Percentiles rank a stretch among this genome's conserved stretches.
Evolutionary conservation across 2,113 vertebrate species (phyloP).

Genomic region (Macaca nemestrina): DNA sequence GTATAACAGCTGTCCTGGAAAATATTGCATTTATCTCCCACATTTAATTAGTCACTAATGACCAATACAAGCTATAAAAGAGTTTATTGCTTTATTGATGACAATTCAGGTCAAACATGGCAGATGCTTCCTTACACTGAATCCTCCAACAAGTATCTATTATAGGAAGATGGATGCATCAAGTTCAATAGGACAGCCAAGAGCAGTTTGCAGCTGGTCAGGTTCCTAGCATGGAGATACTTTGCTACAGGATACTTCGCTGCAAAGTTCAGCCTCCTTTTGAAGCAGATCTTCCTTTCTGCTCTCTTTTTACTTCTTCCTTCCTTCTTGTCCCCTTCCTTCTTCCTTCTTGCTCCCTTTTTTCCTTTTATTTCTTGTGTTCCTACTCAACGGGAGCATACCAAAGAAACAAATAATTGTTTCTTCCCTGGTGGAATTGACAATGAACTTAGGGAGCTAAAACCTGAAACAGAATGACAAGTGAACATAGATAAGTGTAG

Average conservation of each 20-base stretch:
- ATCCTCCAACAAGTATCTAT: not conserved
- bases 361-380: not conserved
- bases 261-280: not conserved
- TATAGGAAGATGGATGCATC: not conserved
- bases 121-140: not conserved
- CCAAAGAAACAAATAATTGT: not conserved
- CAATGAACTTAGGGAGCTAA: not conserved
- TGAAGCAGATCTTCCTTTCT: not conserved
- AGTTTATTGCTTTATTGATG: not conserved
- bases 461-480: not conserved
- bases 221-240: not conserved
- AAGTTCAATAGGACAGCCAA: not conserved
- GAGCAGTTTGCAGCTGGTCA: not conserved
- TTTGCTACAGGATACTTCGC: not conserved
- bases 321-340: not conserved
- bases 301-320: not conserved
- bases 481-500: not conserved
- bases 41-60: constrained; percentile 41
- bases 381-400: not conserved
- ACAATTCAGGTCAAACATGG: constrained; percentile 19
- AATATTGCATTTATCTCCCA: not conserved
- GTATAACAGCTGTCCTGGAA: constrained; percentile 3
- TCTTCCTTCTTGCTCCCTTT: not conserved
- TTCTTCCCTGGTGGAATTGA: not conserved
- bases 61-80: not conserved